Conservation (phyloP, 2,888 invertebrate genomes). For the Octonoba sinensis region DNA sequence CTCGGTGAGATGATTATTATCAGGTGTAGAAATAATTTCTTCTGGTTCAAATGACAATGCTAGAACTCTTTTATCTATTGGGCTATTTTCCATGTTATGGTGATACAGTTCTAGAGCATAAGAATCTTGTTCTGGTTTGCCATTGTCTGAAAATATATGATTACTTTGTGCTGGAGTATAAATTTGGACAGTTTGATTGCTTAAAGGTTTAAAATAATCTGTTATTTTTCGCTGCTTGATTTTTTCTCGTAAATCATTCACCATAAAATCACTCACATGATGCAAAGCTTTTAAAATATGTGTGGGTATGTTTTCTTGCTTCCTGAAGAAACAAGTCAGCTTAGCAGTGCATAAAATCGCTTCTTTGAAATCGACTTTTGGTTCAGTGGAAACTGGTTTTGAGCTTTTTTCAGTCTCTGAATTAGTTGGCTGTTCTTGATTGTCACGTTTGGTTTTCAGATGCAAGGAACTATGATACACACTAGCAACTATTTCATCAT, state of each 20-base stretch:
- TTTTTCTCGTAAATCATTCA: conserved; percentile 7
- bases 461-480: conserved; percentile 4
- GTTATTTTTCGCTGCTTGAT: conserved; percentile 28
- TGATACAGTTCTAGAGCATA: too few relatives aligned
- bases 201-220: conserved; percentile 16
- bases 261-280: conserved; percentile 9
- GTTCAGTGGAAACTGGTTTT: not conserved
- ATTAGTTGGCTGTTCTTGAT: not conserved
- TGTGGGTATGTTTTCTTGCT: conserved; percentile 1
- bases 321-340: conserved; percentile 12
- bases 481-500: conserved; percentile 25
- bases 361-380: not conserved
- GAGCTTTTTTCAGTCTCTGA: not conserved
- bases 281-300: conserved; percentile 13
- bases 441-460: not conserved
- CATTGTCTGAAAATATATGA: too few relatives aligned
- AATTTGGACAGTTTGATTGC: not conserved
- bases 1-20: too few relatives aligned
- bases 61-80: too few relatives aligned
- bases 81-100: too few relatives aligned
- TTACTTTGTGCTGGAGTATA: too few relatives aligned
- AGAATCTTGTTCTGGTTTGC: too few relatives aligned
- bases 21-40: too few relatives aligned
- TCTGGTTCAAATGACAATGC: too few relatives aligned
- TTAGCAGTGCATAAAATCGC: conserved; percentile 4